Evolutionary conservation across 1,140 invertebrate genomes (phyloP).

Genomic region (Hycleus phaleratus): DNA sequence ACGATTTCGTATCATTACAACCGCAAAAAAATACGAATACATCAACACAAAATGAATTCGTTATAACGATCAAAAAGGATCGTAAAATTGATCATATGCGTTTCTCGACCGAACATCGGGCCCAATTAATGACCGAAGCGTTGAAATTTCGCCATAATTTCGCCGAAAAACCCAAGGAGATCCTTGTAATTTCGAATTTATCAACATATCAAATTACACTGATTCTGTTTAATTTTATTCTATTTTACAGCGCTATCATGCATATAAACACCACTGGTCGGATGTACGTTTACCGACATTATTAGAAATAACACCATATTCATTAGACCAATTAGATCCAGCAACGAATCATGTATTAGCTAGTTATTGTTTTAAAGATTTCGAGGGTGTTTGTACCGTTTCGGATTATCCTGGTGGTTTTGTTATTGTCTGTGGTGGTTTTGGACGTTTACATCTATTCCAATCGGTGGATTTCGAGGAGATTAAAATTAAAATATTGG

Average conservation of each 20-base stretch:
- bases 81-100: constrained; percentile 91
- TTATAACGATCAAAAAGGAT: constrained; percentile 81
- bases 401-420: constrained; percentile 61
- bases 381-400: constrained; percentile 67
- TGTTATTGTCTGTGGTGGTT: constrained; percentile 79
- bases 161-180: constrained; percentile 69
- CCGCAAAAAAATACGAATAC: constrained; percentile 50
- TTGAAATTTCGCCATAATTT: constrained; percentile 72
- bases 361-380: constrained; percentile 90
- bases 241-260: constrained; percentile 70
- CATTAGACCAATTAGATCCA: constrained; percentile 84
- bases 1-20: constrained; percentile 69
- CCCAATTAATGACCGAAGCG: constrained; percentile 86
- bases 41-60: constrained; percentile 60
- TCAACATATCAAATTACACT: background rate
- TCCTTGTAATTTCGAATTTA: constrained; percentile 45
- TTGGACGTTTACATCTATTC: constrained; percentile 85
- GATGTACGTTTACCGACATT: constrained; percentile 79
- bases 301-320: constrained; percentile 81
- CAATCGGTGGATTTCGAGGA: constrained; percentile 74
- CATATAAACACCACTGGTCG: constrained; percentile 94
- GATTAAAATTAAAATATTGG: constrained; percentile 77
- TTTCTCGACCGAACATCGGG: constrained; percentile 94
- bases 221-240: constrained; percentile 7
- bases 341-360: constrained; percentile 70